Percentiles rank a stretch among this genome's conserved stretches.
Evolutionary conservation across 2,888 invertebrate species (phyloP).

Genomic region (Hoplodrina blanda): DNA sequence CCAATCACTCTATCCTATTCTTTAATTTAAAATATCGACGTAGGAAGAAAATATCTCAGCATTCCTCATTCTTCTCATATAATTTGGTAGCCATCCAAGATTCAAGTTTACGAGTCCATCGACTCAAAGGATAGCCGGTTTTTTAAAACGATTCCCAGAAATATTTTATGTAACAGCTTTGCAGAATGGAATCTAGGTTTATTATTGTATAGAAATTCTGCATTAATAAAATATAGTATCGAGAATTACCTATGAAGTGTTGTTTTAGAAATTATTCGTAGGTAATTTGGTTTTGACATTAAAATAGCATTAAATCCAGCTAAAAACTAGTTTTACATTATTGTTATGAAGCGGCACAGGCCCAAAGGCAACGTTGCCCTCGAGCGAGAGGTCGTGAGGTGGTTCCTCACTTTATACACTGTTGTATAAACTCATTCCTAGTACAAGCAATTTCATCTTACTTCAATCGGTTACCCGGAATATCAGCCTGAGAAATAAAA

Average conservation of each 20-base stretch:
- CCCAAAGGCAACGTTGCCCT: conserved; percentile 1
- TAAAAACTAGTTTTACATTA: not conserved
- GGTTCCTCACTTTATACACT: conserved; percentile 1
- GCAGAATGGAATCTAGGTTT: conserved; percentile 36
- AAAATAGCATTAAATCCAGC: not conserved
- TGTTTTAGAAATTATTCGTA: not conserved
- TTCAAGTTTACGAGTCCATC: conserved; percentile 67
- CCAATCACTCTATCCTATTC: no score
- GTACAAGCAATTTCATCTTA: conserved; percentile 18
- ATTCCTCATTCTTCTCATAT: conserved; percentile 5
- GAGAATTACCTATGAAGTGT: not conserved
- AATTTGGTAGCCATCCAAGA: conserved; percentile 55
- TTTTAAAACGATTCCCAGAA: conserved; percentile 66
- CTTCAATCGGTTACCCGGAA: conserved; percentile 7
- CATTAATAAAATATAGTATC: not conserved
- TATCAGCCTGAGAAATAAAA: not conserved
- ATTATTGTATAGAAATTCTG: conserved; percentile 7
- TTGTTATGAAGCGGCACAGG: not conserved
- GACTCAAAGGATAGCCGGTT: conserved; percentile 63
- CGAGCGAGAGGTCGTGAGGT: conserved; percentile 18
- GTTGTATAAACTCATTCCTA: conserved; percentile 3
- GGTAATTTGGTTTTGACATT: not conserved
- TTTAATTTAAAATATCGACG: not conserved
- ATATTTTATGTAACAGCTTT: conserved; percentile 22
- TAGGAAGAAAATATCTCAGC: conserved; percentile 2